Percentiles rank a stretch among this genome's conserved stretches.
Conservation (phyloP, 2,888 invertebrate genomes). For the Oscheius onirici region DNA sequence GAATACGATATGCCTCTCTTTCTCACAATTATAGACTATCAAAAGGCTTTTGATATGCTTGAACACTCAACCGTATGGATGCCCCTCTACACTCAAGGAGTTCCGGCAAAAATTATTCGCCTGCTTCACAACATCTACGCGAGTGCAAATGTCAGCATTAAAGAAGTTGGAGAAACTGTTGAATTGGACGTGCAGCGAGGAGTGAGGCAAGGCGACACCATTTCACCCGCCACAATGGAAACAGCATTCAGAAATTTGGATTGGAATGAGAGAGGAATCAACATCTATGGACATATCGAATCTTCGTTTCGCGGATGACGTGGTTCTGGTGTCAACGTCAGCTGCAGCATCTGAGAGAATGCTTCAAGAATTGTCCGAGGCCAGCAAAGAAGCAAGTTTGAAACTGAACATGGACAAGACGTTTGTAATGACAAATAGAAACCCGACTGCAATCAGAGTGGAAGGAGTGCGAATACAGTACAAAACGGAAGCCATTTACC, state of each 20-base stretch:
- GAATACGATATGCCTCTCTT: constrained; percentile 35
- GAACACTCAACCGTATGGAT: constrained; percentile 26
- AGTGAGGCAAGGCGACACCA: constrained; percentile 29
- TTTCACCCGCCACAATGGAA: constrained; percentile 30
- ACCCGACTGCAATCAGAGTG: background rate
- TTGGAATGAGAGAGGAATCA: constrained; percentile 35
- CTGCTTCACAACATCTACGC: background rate
- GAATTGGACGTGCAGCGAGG: background rate
- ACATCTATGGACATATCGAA: constrained; percentile 31
- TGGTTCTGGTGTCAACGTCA: constrained; percentile 18
- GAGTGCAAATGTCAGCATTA: background rate
- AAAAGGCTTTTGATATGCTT: constrained; percentile 33
- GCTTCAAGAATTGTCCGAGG: background rate
- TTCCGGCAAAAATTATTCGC: background rate
- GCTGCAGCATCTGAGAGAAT: background rate
- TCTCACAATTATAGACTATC: constrained; percentile 33
- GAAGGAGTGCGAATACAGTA: too few relatives aligned
- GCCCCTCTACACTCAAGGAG: constrained; percentile 2
- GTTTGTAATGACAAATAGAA: background rate
- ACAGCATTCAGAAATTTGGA: constrained; percentile 21
- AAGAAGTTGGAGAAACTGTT: background rate
- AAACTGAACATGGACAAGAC: background rate
- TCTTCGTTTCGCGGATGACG: constrained; percentile 41
- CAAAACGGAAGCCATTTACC: background rate
- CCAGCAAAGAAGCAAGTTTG: background rate